phyloP scores from a whole-genome alignment of 2,113 vertebrate genomes.

The Paramisgurnus dabryanus region DNA sequence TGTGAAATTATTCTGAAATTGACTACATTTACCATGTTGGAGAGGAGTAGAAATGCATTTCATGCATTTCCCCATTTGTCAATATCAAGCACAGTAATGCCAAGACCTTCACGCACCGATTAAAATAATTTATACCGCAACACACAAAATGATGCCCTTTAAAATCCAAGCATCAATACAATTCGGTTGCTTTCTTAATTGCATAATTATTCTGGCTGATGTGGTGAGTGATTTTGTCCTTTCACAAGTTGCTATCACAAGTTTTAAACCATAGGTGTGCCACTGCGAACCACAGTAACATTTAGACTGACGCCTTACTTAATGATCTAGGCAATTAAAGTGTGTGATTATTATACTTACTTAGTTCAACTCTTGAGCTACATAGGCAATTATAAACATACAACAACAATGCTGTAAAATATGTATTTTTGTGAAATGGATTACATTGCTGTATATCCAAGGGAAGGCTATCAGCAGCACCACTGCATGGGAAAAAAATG shows the following conservation, averaged over 20 bases:
- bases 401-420: background rate
- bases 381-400: background rate
- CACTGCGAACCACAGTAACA: conserved; percentile 51
- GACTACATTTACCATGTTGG: background rate
- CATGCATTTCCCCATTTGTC: background rate
- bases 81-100: conserved; percentile 4
- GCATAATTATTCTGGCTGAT: conserved; percentile 63
- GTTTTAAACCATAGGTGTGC: conserved; percentile 56
- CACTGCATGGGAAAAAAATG: conserved; percentile 8
- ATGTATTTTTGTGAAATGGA: background rate
- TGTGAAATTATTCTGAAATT: background rate
- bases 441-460: background rate
- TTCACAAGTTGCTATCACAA: conserved; percentile 61
- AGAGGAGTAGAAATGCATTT: background rate
- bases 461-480: too few relatives aligned
- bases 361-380: conserved; percentile 10
- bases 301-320: conserved; percentile 50
- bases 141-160: conserved; percentile 32
- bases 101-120: conserved; percentile 4
- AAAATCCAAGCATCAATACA: conserved; percentile 49
- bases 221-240: conserved; percentile 56
- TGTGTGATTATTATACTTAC: conserved; percentile 12
- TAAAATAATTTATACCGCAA: conserved; percentile 33
- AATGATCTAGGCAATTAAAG: conserved; percentile 62
- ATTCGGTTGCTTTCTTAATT: conserved; percentile 61